phyloP scores from a whole-genome alignment of 2,888 invertebrate species.

The Encarsia formosa region DNA sequence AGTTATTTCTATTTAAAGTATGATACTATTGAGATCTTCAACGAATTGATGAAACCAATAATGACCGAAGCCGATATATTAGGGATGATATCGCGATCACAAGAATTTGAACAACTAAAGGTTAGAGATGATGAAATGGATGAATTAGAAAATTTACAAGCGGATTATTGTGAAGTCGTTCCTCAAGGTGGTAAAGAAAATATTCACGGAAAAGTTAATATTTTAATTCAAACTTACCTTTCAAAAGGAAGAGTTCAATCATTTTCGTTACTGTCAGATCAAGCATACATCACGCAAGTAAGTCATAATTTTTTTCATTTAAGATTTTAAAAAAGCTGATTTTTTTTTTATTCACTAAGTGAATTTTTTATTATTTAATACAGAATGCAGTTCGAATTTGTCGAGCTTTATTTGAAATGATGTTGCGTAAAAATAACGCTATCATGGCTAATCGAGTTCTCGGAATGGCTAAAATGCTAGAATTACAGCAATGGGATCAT shows the following conservation, averaged over 20 bases:
- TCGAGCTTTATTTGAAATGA: constrained; percentile 91
- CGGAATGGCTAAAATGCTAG: constrained; percentile 87
- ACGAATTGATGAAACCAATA: constrained; percentile 72
- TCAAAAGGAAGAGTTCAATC: constrained; percentile 76
- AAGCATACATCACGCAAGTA: constrained; percentile 84
- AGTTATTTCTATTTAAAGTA: constrained; percentile 97
- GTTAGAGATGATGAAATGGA: constrained; percentile 91
- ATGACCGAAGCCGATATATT: constrained; percentile 86
- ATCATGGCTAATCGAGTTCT: constrained; percentile 82
- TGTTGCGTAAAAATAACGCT: constrained; percentile 84
- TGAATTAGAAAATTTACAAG: constrained; percentile 77
- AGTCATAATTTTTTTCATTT: constrained; percentile 21
- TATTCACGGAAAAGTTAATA: constrained; percentile 91
- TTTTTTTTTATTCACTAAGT: background rate
- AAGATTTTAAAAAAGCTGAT: background rate
- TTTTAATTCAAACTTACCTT: constrained; percentile 85
- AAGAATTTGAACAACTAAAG: constrained; percentile 94
- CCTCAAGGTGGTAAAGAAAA: constrained; percentile 84
- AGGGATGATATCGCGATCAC: constrained; percentile 85
- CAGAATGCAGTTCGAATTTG: constrained; percentile 89
- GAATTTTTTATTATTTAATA: background rate
- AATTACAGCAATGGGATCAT: constrained; percentile 85
- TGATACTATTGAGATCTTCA: constrained; percentile 90
- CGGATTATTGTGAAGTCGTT: constrained; percentile 71
- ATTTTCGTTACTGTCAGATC: constrained; percentile 84